Evolutionary conservation across 2,888 invertebrate species (phyloP), one percentile per base, ranked within the genome.

Genomic region (Caenorhabditis sinica): DNA sequence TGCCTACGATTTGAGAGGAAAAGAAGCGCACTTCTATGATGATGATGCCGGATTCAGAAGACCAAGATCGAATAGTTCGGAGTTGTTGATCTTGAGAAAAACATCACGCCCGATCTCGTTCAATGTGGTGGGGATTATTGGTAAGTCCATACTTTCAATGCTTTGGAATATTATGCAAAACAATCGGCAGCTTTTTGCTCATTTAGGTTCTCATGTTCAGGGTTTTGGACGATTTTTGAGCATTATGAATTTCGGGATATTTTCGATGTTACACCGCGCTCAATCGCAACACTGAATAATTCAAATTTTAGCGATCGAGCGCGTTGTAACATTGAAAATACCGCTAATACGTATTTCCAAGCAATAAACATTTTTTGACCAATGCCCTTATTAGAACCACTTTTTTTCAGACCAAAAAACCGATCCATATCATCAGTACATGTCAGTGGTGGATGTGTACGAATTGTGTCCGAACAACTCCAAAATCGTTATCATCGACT

Each of bases 361-460:
- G n/a, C 60, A 28, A 23, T 33, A 33, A 33, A 6, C 33, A 33
- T 33, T 6, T 33, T 33, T 33, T 33, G 33, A 33, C n/a, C n/a
- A n/a, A n/a, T n/a, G n/a, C n/a, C n/a, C n/a, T n/a, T n/a, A n/a
- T n/a, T n/a, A 33, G 33, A 6, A 33, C 33, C 5, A 8, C 8
- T 33, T 33, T 33, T 63, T 56, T 88, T 11, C 77, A 90, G 89
- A 89, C 33, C 73, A 86, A 49, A 80, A 84, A 71, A 68, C 66
- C 13, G 87, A 90, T 61, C 89, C 90, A 6, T 90, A 90, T 75
- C 83, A 80, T 6, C 90, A 90, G 77, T 90, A 90, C 82, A 88
- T 90, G 88, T 86, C 83, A 28, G 86, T 88, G 15, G 83, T 90
- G 17, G 87, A 88, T 49, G 82, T 86, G 56, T 89, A 88, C 75